These are phyloP conservation scores for Dastarcus helophoroides DNA, from an alignment of 2,888 invertebrate species.

Conservation along the genomic window DNA sequence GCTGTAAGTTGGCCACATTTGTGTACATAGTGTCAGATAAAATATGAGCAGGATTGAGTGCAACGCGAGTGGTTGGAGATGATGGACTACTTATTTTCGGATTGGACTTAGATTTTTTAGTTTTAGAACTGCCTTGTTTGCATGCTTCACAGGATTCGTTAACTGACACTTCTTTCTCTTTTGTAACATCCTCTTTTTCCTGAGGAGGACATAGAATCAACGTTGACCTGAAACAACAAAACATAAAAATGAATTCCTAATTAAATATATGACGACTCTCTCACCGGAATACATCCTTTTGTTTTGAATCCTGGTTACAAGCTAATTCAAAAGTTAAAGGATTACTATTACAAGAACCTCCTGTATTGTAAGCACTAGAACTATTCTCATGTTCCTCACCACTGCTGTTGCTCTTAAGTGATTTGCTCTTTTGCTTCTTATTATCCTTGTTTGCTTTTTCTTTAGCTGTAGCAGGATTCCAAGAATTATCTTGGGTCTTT, in stretches of 20 bases:
- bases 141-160: constrained; percentile 24
- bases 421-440: constrained; percentile 22
- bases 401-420: constrained; percentile 34
- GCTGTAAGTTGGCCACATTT: constrained; percentile 54
- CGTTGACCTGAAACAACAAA: too few relatives aligned
- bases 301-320: constrained; percentile 36
- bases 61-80: constrained; percentile 24
- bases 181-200: constrained; percentile 22
- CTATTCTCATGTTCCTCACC: constrained; percentile 50
- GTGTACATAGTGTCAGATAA: constrained; percentile 57
- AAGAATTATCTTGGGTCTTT: constrained; percentile 21
- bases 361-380: constrained; percentile 64
- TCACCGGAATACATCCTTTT: constrained; percentile 28
- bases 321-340: constrained; percentile 44
- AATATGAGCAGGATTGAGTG: constrained; percentile 24
- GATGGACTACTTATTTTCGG: constrained; percentile 26
- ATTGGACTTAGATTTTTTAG: constrained; percentile 24
- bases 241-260: too few relatives aligned
- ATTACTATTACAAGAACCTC: constrained; percentile 62
- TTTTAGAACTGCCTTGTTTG: constrained; percentile 20
- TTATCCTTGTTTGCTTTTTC: constrained; percentile 19
- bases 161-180: constrained; percentile 19
- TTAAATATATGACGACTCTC: too few relatives aligned
- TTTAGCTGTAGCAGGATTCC: constrained; percentile 13
- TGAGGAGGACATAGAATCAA: constrained; percentile 26